These are phyloP conservation scores for Drosophila dives DNA, from an alignment of 2,888 invertebrate genomes.

Conservation along the genomic window DNA sequence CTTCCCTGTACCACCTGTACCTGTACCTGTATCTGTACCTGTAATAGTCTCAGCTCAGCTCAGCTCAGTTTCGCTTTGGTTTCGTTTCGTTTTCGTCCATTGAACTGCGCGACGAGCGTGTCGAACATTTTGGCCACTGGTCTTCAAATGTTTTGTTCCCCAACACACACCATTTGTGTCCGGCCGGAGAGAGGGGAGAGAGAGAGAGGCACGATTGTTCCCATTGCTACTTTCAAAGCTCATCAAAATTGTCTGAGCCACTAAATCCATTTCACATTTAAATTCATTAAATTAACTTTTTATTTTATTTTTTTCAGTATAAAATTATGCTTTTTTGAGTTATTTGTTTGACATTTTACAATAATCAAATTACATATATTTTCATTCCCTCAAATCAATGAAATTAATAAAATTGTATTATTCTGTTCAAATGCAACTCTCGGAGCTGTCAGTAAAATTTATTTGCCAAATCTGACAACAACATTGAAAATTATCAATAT, in stretches of 20 bases:
- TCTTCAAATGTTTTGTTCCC: slow-evolving; percentile 31
- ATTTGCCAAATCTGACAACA: neutral
- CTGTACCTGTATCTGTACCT: neutral
- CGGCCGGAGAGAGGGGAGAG: neutral
- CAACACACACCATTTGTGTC: slow-evolving; percentile 1
- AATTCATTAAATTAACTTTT: neutral
- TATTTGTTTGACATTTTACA: neutral
- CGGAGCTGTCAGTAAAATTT: neutral
- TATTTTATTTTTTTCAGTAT: too few relatives aligned
- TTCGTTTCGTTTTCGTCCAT: slow-evolving; percentile 51
- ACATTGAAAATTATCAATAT: neutral
- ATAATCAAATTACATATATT: neutral
- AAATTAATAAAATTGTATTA: neutral
- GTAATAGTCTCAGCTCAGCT: neutral
- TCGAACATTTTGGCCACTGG: slow-evolving; percentile 60
- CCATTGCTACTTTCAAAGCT: neutral
- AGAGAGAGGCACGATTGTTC: neutral
- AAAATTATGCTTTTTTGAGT: neutral
- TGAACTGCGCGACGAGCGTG: slow-evolving; percentile 60
- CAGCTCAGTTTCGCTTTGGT: slow-evolving; percentile 10
- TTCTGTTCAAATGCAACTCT: neutral
- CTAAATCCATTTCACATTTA: neutral
- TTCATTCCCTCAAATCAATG: neutral
- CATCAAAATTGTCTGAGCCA: neutral
- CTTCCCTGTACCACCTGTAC: slow-evolving; percentile 12